These are phyloP conservation scores for Lepidurus arcticus DNA, from an alignment of 1,140 invertebrate species.

Conservation along the genomic window DNA sequence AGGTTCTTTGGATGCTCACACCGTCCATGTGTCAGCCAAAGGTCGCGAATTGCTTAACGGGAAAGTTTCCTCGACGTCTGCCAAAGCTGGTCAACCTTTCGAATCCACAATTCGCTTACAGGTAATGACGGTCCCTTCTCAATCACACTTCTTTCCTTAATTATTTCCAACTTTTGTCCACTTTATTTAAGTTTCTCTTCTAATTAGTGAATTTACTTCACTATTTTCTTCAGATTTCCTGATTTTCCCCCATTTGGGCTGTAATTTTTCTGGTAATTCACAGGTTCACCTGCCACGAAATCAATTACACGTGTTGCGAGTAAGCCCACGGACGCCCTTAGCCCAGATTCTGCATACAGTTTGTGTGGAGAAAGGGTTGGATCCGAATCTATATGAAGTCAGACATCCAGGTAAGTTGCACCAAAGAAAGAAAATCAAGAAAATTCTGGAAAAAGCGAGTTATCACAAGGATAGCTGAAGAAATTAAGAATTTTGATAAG, in stretches of 20 bases:
- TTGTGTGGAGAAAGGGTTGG: constrained; percentile 73
- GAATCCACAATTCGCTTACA: constrained; percentile 34
- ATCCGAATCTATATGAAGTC: constrained; percentile 67
- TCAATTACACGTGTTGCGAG: constrained; percentile 69
- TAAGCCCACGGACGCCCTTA: constrained; percentile 60
- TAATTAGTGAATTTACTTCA: not conserved
- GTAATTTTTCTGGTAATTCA: constrained; percentile 29
- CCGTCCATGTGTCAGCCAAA: constrained; percentile 58
- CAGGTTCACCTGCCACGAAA: constrained; percentile 75
- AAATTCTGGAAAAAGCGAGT: too few species aligned
- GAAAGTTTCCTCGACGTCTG: constrained; percentile 43
- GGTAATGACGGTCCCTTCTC: constrained; percentile 32
- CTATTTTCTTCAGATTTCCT: not conserved
- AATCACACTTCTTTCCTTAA: not conserved
- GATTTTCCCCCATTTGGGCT: not conserved
- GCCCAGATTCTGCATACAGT: constrained; percentile 63
- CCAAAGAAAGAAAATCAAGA: not conserved
- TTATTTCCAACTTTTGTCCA: not conserved
- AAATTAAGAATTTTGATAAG: constrained; percentile 3
- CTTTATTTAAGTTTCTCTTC: not conserved
- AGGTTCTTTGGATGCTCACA: constrained; percentile 50
- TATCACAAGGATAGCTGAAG: not conserved
- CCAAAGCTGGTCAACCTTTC: constrained; percentile 36
- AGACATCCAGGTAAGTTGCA: constrained; percentile 62
- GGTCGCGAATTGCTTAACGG: constrained; percentile 44